Evolutionary conservation across 2,888 invertebrate genomes (phyloP).

Genomic region (Pseudolycoriella hygida): DNA sequence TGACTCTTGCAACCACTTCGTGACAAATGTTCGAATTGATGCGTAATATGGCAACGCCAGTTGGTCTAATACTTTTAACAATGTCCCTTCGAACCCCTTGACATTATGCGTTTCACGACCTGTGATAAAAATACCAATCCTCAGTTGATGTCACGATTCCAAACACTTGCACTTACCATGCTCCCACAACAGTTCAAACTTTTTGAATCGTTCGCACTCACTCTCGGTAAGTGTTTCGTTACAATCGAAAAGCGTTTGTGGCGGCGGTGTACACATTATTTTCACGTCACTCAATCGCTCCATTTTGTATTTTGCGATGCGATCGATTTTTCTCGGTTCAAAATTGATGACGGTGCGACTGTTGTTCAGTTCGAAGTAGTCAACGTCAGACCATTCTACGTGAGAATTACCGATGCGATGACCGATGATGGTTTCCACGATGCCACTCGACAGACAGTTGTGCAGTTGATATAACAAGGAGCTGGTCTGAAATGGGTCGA

Average conservation of each 20-base stretch:
- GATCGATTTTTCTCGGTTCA: constrained; percentile 2
- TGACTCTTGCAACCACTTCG: constrained; percentile 57
- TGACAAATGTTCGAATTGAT: constrained; percentile 36
- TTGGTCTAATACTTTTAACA: constrained; percentile 42
- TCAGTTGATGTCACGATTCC: too few species aligned
- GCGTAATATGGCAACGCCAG: constrained; percentile 23
- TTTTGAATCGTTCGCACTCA: constrained; percentile 26
- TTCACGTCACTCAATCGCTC: constrained; percentile 24
- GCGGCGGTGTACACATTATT: constrained; percentile 21
- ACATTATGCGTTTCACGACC: constrained; percentile 40
- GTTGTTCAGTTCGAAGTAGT: not conserved
- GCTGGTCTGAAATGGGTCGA: constrained; percentile 28
- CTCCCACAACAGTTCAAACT: constrained; percentile 46
- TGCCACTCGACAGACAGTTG: constrained; percentile 39
- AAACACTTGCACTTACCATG: too few species aligned
- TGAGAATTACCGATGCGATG: constrained; percentile 23
- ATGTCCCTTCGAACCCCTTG: constrained; percentile 35
- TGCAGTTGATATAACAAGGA: constrained; percentile 62
- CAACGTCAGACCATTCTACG: constrained; percentile 14
- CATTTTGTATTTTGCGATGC: constrained; percentile 19
- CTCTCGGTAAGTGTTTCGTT: constrained; percentile 22
- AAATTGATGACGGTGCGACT: not conserved
- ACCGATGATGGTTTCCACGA: constrained; percentile 56
- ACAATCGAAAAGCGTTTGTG: constrained; percentile 11
- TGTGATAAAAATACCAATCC: too few species aligned